A percentile compares a stretch with the other conserved stretches of the same genome.
These are phyloP conservation scores for Camponotus fellah DNA, from an alignment of 2,888 invertebrate species.

Conservation along the genomic window DNA sequence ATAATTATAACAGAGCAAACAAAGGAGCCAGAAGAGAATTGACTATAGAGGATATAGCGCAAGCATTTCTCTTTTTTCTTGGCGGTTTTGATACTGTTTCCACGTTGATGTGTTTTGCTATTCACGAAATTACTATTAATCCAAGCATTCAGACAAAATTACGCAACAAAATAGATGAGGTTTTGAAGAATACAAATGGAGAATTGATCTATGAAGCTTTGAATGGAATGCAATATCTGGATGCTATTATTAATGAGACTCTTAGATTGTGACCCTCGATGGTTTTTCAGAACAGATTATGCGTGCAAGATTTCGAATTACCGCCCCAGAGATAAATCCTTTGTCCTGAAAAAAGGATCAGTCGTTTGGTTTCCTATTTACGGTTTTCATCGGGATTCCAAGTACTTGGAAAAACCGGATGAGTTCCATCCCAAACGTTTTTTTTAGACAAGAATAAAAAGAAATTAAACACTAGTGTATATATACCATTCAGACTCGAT, in stretches of 20 bases:
- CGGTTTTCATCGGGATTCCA: conserved; percentile 81
- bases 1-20: conserved; percentile 80
- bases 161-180: conserved; percentile 78
- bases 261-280: conserved; percentile 78
- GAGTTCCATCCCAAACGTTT: conserved; percentile 85
- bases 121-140: conserved; percentile 81
- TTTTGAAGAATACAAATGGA: conserved; percentile 77
- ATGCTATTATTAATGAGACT: conserved; percentile 85
- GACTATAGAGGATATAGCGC: conserved; percentile 84
- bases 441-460: conserved; percentile 81
- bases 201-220: conserved; percentile 84
- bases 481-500: conserved; percentile 83
- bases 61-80: conserved; percentile 83
- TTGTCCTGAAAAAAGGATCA: conserved; percentile 77
- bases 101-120: conserved; percentile 74
- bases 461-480: conserved; percentile 78
- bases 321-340: conserved; percentile 78
- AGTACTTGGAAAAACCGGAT: conserved; percentile 83
- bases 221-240: conserved; percentile 87
- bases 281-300: conserved; percentile 75
- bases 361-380: conserved; percentile 79
- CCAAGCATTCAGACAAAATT: conserved; percentile 86
- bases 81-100: conserved; percentile 52
- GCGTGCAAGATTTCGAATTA: conserved; percentile 75
- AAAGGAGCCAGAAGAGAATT: conserved; percentile 59